Evolutionary conservation across 2,113 vertebrate species (phyloP), one percentile per base, ranked within the genome.

Genomic region (Emberiza fucata): DNA sequence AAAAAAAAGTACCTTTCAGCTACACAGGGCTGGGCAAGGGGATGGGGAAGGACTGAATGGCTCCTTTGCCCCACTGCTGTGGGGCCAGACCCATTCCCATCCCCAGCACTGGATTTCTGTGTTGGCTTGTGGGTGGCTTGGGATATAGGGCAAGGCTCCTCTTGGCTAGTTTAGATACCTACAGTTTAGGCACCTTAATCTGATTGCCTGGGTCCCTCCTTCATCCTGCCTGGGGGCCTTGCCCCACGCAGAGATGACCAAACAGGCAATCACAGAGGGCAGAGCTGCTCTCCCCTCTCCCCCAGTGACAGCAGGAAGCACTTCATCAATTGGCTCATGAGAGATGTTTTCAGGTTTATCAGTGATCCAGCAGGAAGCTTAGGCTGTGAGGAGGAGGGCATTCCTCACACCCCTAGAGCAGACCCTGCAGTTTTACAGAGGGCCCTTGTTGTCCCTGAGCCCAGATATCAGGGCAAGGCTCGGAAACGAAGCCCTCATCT

Each of bases 401-500:
- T 47, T 64, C 66, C 78, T 48, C 70, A 54, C 22, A 44, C 13
- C 19, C 25, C 23, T 39, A 37, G 39, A 29, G 50, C 1, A 85
- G 61, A 47, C 66, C 42, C 42, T 54, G 35, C 23, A 64, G 6
- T 82, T 60, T 63, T 5, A 8, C 40, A 79, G 68, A 50, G 22
- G 22, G 24, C 2, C 11, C 24, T 54, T 42, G 33, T n/a, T 66
- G 23, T 31, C 50, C 72, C 70, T 50, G 68, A 60, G 53, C 68
- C 28, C 20, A 11, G 31, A 80, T 47, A 76, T 39, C 0, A 0
- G 56, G 33, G 10, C 14, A 57, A 16, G 40, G 17, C 6, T 14
- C 42, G 12, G 27, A 31, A 81, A 87, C 2, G 6, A 81, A 88
- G 27, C 18, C 80, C 39, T 81, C 35, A 14, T 42, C 27, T 5